phyloP scores from a whole-genome alignment of 2,888 invertebrate genomes.

The Nycteola revayana region DNA sequence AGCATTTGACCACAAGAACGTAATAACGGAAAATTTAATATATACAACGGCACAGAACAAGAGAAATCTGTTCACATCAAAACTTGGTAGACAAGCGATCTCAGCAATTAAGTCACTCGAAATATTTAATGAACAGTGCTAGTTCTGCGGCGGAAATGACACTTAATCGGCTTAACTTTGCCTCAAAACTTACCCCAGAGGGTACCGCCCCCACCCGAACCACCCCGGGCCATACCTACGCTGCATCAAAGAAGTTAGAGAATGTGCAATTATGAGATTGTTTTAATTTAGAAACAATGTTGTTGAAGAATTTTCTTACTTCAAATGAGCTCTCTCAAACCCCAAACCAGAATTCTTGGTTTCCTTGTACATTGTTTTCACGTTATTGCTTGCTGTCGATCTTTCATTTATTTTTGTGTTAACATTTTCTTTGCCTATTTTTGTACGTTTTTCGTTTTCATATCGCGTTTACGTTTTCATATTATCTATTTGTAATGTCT shows the following conservation, averaged over 20 bases:
- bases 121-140: conserved; percentile 80
- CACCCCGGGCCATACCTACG: conserved; percentile 50
- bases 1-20: no score
- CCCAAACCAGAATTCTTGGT: conserved; percentile 78
- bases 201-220: conserved; percentile 35
- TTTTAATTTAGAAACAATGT: conserved; percentile 82
- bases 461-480: no score
- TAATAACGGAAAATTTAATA: no score
- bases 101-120: conserved; percentile 75
- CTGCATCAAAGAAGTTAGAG: conserved; percentile 78
- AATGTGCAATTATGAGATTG: conserved; percentile 82
- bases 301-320: conserved; percentile 75
- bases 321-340: conserved; percentile 63
- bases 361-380: conserved; percentile 69
- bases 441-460: no score
- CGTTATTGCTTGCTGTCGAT: conserved; percentile 65
- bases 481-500: no score
- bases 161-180: conserved; percentile 79
- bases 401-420: conserved; percentile 50
- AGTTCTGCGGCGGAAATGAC: conserved; percentile 78
- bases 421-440: conserved; percentile 21
- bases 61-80: conserved; percentile 55
- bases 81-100: conserved; percentile 63
- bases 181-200: conserved; percentile 69
- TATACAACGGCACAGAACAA: conserved; percentile 30